These are phyloP conservation scores for Rostratula benghalensis DNA, from an alignment of 2,113 vertebrate species.

Conservation along the genomic window DNA sequence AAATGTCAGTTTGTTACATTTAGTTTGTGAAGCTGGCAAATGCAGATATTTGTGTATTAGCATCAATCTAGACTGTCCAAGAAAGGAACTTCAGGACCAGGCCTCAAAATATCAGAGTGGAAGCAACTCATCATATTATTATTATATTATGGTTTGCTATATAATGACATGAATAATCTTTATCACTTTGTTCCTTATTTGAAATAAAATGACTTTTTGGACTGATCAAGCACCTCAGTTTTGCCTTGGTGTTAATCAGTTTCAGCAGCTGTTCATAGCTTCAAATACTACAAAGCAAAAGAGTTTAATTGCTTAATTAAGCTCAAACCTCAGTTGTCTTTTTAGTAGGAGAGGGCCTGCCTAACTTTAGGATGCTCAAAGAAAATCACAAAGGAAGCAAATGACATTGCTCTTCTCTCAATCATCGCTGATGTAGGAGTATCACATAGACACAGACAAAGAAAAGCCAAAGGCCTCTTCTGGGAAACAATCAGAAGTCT, in stretches of 20 bases:
- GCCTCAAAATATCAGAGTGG: background rate
- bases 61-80: background rate
- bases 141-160: background rate
- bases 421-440: background rate
- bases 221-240: constrained; percentile 42
- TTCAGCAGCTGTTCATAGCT: constrained; percentile 47
- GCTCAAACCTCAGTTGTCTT: constrained; percentile 34
- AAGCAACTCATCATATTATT: background rate
- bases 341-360: background rate
- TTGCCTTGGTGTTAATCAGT: background rate
- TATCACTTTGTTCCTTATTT: background rate
- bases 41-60: background rate
- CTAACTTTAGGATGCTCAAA: background rate
- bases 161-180: constrained; percentile 5
- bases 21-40: background rate
- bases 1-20: background rate
- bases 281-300: constrained; percentile 45
- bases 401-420: background rate
- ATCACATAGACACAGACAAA: background rate
- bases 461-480: background rate
- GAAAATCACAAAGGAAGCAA: background rate
- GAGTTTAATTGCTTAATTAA: constrained; percentile 60
- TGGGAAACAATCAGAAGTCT: background rate
- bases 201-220: constrained; percentile 27
- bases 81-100: background rate